Conservation (phyloP, 2,113 vertebrate species). For the Gymnorhina tibicen region DNA sequence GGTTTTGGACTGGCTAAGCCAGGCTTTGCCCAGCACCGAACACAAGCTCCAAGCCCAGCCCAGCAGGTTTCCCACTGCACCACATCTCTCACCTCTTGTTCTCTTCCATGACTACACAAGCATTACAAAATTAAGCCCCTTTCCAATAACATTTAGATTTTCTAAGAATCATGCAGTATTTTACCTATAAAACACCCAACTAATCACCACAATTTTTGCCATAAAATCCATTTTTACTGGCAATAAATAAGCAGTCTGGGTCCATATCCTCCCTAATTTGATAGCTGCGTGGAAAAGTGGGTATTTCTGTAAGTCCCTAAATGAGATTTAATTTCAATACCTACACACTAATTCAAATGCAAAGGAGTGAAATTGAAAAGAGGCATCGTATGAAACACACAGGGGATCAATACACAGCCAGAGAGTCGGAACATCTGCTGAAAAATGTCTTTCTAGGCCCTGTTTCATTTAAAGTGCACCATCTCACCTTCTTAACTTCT, state of each 20-base stretch:
- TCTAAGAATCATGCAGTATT: background rate
- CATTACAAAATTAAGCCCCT: background rate
- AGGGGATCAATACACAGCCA: conserved; percentile 28
- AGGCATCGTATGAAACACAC: background rate
- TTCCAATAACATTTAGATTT: conserved; percentile 11
- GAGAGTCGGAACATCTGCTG: conserved; percentile 32
- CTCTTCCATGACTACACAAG: background rate
- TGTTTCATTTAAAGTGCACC: conserved; percentile 2
- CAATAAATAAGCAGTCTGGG: background rate
- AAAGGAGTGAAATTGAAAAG: conserved; percentile 45
- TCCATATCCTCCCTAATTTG: background rate
- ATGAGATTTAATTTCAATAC: conserved; percentile 35
- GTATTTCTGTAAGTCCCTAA: conserved; percentile 1
- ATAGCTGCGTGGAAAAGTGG: background rate
- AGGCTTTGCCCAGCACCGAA: background rate
- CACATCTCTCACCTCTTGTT: background rate
- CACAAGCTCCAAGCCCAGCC: background rate
- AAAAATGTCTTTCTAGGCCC: background rate
- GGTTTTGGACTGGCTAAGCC: background rate
- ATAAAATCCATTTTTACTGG: background rate
- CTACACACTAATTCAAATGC: conserved; percentile 15
- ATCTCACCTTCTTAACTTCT: background rate
- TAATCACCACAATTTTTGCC: background rate
- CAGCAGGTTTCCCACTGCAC: background rate
- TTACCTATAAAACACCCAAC: background rate